Evolutionary conservation across 2,888 invertebrate species (phyloP), one percentile per base, ranked within the genome.

Genomic region (Serrognathus titanus): DNA sequence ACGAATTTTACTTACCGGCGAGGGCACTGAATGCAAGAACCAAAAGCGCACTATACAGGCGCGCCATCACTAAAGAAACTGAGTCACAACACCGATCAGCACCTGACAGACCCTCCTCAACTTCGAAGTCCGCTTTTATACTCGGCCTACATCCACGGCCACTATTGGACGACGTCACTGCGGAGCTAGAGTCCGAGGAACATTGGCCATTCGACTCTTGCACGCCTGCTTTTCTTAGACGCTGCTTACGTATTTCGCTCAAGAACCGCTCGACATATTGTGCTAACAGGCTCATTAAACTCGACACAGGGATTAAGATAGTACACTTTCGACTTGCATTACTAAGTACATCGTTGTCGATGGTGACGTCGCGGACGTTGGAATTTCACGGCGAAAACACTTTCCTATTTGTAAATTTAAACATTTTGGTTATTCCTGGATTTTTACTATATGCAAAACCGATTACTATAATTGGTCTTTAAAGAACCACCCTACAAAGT

Each of bases 81-180:
- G 65, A 67, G 69, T 66, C 71, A 72, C 73, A 67, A 72, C 74
- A 73, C 74, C 63, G 73, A 71, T 70, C 69, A 69, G 69, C 70
- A 74, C 75, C 71, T 74, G 73, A 75, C 75, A 77, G 75, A 68
- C 73, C 72, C 71, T 72, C 72, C 70, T 72, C 66, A 66, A 70
- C 69, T 66, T 69, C 72, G 69, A 68, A 68, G 69, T 65, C 55
- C 69, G 70, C 75, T 77, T 77, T 73, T 77, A 77, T 77, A 76
- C 69, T 71, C 76, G 76, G 76, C 75, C 74, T 75, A 75, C 73
- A 74, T 75, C 72, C 70, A 70, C 71, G 68, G 71, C 74, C 74
- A 71, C 74, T 71, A 71, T 72, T 68, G 70, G 69, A 40, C 57
- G 57, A 53, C 51, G 53, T 54, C 73, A 74, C 69, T 70, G 66